These are phyloP conservation scores for Schizopygopsis pylzovi DNA, from an alignment of 2,797 vertebrate species.

Conservation along the genomic window DNA sequence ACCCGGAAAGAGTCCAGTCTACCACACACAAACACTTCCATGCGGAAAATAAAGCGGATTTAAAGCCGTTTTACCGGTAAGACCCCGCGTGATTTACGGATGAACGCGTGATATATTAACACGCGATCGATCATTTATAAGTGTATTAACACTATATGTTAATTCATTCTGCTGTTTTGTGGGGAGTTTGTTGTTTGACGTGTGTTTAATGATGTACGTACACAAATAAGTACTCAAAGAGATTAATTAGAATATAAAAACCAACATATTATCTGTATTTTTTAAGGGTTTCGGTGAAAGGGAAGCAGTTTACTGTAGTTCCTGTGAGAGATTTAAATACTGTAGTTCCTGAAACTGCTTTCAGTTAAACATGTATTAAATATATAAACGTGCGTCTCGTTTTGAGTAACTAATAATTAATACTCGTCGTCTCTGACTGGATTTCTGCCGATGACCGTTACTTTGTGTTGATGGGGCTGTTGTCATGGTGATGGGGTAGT, in stretches of 20 bases:
- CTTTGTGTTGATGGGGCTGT: neutral
- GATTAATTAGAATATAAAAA: too few species aligned
- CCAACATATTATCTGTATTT: neutral
- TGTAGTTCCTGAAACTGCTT: neutral
- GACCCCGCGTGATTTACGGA: neutral
- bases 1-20: conserved; percentile 32
- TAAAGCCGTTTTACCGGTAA: neutral
- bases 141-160: neutral
- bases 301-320: neutral
- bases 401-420: neutral
- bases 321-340: neutral
- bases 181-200: neutral
- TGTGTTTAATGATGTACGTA: neutral
- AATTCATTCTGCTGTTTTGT: neutral
- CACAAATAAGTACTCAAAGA: neutral
- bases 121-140: neutral
- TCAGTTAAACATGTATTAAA: neutral
- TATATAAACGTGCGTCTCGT: neutral
- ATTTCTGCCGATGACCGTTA: neutral
- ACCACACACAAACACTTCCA: neutral
- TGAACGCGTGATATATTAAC: neutral
- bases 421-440: too few species aligned
- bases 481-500: conserved; percentile 12
- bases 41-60: neutral
- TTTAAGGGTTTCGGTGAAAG: neutral